Conservation (phyloP, 2,113 vertebrate species). For the Probosciger aterrimus region DNA sequence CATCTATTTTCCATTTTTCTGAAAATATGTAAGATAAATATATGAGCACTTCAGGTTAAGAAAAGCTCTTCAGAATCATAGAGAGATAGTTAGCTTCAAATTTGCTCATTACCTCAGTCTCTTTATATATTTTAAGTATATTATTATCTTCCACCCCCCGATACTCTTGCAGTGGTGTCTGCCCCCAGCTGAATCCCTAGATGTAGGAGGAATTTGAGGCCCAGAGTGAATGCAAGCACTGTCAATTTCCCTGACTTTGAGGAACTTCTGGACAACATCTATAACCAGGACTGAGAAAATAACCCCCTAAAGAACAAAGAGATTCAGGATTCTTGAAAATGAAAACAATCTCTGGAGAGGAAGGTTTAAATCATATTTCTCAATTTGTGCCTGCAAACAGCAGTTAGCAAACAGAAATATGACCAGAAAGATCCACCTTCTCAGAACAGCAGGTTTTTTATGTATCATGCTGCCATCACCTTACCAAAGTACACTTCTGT, state of each 20-base stretch:
- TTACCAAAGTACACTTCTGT: not conserved
- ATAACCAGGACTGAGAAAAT: not conserved
- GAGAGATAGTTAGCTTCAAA: not conserved
- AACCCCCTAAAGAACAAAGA: not conserved
- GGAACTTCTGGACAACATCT: not conserved
- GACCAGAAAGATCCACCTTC: not conserved
- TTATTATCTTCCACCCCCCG: not conserved
- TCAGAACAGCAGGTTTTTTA: not conserved
- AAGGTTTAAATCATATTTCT: not conserved
- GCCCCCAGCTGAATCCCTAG: not conserved
- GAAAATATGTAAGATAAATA: not conserved
- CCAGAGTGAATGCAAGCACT: not conserved
- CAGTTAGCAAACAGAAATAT: not conserved
- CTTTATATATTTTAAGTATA: not conserved
- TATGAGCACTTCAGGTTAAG: not conserved
- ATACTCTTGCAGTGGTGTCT: not conserved
- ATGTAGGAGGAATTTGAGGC: not conserved
- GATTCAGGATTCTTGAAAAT: not conserved
- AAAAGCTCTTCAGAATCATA: not conserved
- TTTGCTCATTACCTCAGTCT: not conserved
- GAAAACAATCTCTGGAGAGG: not conserved
- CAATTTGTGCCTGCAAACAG: not conserved
- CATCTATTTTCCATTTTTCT: not conserved
- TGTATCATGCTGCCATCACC: not conserved
- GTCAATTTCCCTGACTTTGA: not conserved